A percentile compares a stretch with the other conserved stretches of the same genome.
Evolutionary conservation across 37 sponge, comb jelly and placozoan species (phyloP).

Genomic region (Tethya wilhelma): DNA sequence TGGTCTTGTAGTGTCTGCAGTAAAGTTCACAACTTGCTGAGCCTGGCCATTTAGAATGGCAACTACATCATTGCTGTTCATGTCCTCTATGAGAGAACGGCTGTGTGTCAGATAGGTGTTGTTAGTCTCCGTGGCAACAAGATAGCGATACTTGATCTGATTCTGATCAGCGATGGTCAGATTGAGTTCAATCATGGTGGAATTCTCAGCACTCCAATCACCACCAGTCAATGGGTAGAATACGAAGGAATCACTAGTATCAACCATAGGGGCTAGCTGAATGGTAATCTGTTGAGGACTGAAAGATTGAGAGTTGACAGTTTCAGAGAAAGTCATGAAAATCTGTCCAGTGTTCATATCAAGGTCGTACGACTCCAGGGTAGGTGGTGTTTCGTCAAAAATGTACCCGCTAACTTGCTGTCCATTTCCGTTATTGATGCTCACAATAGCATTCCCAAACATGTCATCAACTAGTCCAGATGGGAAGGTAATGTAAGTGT

Average conservation of each 20-base stretch:
- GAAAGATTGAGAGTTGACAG: conserved; percentile 77
- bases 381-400: conserved; percentile 72
- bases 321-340: conserved; percentile 83
- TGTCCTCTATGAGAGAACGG: conserved; percentile 55
- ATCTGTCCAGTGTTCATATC: conserved; percentile 79
- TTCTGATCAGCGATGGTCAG: conserved; percentile 70
- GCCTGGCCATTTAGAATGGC: conserved; percentile 52
- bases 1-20: conserved; percentile 78
- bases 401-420: conserved; percentile 50
- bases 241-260: conserved; percentile 11
- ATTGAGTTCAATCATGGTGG: conserved; percentile 53
- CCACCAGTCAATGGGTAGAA: conserved; percentile 70
- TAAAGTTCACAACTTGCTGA: conserved; percentile 60
- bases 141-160: conserved; percentile 66
- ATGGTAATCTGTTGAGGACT: conserved; percentile 46
- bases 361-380: conserved; percentile 61
- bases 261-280: conserved; percentile 16
- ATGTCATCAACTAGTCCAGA: conserved; percentile 76
- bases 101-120: conserved; percentile 73
- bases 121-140: conserved; percentile 60
- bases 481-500: conserved; percentile 70
- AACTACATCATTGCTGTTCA: conserved; percentile 66
- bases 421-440: conserved; percentile 44
- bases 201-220: conserved; percentile 33
- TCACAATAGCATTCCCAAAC: conserved; percentile 73